phyloP scores from a whole-genome alignment of 1,140 invertebrate genomes.

The Dreissena polymorpha region DNA sequence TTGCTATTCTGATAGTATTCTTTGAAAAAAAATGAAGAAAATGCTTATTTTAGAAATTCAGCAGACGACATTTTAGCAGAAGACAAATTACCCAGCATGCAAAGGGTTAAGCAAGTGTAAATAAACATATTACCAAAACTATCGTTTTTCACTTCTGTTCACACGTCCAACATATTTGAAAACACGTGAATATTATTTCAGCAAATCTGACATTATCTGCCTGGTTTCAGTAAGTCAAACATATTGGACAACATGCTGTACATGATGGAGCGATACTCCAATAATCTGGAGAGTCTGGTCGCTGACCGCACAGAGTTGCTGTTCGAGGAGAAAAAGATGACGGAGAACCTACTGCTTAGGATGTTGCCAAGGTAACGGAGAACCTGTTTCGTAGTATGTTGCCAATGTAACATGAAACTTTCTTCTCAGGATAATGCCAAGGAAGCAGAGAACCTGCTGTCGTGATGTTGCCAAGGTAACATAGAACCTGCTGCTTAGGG shows the following conservation, averaged over 20 bases:
- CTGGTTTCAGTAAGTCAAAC: slow-evolving; percentile 88
- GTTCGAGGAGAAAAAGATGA: slow-evolving; percentile 95
- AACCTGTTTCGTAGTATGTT: neutral
- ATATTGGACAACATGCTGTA: slow-evolving; percentile 94
- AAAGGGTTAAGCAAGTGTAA: no score
- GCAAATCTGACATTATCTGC: neutral
- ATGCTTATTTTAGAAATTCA: no score
- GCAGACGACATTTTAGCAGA: no score
- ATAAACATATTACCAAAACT: no score
- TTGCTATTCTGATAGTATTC: no score
- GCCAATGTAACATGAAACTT: no score
- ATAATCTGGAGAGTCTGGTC: slow-evolving; percentile 95
- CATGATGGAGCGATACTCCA: slow-evolving; percentile 97
- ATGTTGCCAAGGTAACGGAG: slow-evolving; percentile 91
- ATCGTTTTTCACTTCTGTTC: no score
- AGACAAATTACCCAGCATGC: no score
- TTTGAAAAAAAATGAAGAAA: no score
- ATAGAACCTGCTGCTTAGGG: slow-evolving; percentile 77
- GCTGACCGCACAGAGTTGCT: slow-evolving; percentile 93
- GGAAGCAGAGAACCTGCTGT: no score
- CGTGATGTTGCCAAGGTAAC: slow-evolving; percentile 96
- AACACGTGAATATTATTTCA: slow-evolving; percentile 88
- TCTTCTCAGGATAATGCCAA: no score
- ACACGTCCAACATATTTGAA: slow-evolving; percentile 88
- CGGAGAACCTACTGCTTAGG: slow-evolving; percentile 84